These are phyloP conservation scores for Sebastolobus alascanus DNA, from an alignment of 2,797 vertebrate genomes.

Conservation along the genomic window DNA sequence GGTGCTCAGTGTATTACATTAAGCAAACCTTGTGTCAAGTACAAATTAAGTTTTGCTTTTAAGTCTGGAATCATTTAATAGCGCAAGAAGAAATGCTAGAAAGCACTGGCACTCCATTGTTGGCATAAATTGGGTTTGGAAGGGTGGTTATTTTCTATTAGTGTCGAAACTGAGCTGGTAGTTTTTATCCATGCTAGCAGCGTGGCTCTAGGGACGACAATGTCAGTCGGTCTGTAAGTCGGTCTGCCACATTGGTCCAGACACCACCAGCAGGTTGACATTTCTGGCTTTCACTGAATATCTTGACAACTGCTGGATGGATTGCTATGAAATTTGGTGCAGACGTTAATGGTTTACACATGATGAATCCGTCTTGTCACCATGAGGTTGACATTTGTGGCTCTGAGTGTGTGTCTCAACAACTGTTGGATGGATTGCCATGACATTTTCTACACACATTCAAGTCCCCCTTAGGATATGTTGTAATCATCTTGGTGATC, in stretches of 20 bases:
- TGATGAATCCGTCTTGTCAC: not conserved
- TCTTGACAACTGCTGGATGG: not conserved
- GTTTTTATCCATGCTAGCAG: not conserved
- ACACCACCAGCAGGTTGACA: not conserved
- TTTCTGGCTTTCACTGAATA: not conserved
- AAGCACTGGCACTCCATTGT: not conserved
- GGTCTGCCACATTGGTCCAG: not conserved
- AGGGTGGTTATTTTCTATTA: not conserved
- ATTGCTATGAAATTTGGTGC: not conserved
- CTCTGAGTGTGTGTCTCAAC: not conserved
- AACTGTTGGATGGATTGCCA: not conserved
- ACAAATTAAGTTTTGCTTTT: conserved; percentile 29
- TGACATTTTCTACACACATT: not conserved
- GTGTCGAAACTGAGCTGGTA: conserved; percentile 1
- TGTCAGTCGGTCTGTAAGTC: not conserved
- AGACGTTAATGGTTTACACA: not conserved
- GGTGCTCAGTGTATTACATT: conserved; percentile 7
- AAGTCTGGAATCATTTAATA: not conserved
- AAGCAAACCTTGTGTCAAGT: not conserved
- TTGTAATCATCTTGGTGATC: not conserved
- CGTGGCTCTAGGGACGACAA: not conserved
- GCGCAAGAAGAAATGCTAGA: not conserved
- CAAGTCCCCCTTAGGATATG: not conserved
- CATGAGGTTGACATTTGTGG: not conserved
- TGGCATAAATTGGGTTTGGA: conserved; percentile 13